Evolutionary conservation across 2,888 invertebrate species (phyloP), one percentile per base, ranked within the genome.

Genomic region (Diadegma fenestrale): DNA sequence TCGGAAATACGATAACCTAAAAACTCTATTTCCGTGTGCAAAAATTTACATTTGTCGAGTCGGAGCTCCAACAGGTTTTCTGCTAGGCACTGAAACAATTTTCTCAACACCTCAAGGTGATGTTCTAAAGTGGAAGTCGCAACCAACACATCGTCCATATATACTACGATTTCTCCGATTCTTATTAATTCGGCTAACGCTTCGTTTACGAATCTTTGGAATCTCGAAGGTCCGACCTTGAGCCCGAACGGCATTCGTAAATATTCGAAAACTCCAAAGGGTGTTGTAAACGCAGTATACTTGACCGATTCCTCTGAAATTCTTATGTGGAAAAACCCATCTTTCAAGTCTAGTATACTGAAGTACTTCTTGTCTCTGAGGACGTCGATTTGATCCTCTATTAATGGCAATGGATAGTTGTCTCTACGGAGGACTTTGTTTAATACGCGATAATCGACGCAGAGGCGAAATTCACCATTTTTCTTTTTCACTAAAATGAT

Each of bases 1-100:
- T 76, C 69, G 1, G 86, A 77, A 37, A 91, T 77, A 0, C n/a
- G 10, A 45, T 91, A 90, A 6, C 90, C 89, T 68, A 90, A 79
- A 83, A 86, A 90, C 6, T 85, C 83, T 66, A 89, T 86, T 30
- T 86, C 73, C 26, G 80, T 86, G 41, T 77, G 33, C 2, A 90
- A 72, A 68, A 90, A 88, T 12, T 75, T 75, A 68, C 89, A 90
- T 78, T 89, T 84, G 45, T 88, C 85, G 64, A 85, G 19, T 48
- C 83, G 81, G 22, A 88, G 71, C 66, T 84, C 77, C 14, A 88
- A 76, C 26, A 76, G 54, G 66, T 85, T 86, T 14, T 82, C 71
- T 41, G 69, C 75, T 51, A 84, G 54, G 19, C 51, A 37, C 51
- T 54, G 77, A 54, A 86, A 78, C 37, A 84, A 72, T 81, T 51